Base-by-base conservation (phyloP, 2,113 vertebrate species). In the Coryphaenoides rupestris region DNA sequence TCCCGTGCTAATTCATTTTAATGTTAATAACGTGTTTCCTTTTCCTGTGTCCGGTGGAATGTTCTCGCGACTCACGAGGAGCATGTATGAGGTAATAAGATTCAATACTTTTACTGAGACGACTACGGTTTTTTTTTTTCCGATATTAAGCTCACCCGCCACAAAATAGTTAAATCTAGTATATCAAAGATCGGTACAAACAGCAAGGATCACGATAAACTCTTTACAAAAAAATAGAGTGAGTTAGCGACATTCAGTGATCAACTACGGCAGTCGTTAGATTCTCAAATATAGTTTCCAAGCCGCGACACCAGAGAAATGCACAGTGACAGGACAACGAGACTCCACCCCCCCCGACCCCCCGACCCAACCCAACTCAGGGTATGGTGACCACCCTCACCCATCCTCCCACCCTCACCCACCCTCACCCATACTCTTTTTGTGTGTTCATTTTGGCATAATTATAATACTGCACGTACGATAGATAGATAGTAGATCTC, bases 121-220 rank as follows among this genome's bases (percentile, higher is more conserved):
- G 65, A 71, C 69, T 56, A 77, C 79, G 63, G 69, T 70, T 56
- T n/a, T n/a, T n/a, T n/a, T n/a, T n/a, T n/a, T n/a, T n/a, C n/a
- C 60, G 66, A 68, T 77, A 68, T 72, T 80, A 74, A 70, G 77
- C 83, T 88, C 86, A n/a, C n/a, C 80, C 75, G 77, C 63, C 83
- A 86, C 83, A 87, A 88, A 86, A 86, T 84, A 83, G 33, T 40
- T 76, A 76, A 77, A 75, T 76, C 74, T 85, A 88, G 84, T 72
- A 84, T 88, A 85, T 87, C 79, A 89, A 88, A 87, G 74, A 67
- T 78, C 68, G n/a, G 73, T 84, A 86, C 80, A 82, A 82, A 86
- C 80, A 81, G 81, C 87, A 84, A 83, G 85, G 68, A 86, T 79
- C 79, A 86, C 80, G 58, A 62, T 76, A 77, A 56, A 82, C 24